Percentiles rank a stretch among this genome's conserved stretches.
phyloP scores from a whole-genome alignment of 1,140 invertebrate species.

The Pogonomyrmex barbatus region DNA sequence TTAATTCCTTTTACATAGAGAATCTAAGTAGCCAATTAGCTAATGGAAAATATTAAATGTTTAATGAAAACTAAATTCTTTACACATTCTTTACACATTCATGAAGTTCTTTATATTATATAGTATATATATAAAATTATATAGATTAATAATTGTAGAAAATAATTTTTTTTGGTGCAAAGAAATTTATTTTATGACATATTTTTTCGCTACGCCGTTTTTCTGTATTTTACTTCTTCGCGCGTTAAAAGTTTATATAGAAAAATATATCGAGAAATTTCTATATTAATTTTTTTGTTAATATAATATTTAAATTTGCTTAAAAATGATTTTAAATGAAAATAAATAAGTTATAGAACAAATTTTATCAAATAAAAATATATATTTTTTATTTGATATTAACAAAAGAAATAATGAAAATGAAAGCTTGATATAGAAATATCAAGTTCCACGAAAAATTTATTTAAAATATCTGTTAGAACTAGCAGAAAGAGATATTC shows the following conservation, averaged over 20 bases:
- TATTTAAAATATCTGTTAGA: neutral
- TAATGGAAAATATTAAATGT: neutral
- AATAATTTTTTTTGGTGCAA: neutral
- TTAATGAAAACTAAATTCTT: conserved; percentile 1
- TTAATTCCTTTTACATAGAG: neutral
- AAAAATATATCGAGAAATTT: neutral
- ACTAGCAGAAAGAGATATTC: neutral
- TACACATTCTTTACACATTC: neutral
- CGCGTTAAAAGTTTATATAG: neutral
- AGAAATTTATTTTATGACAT: neutral
- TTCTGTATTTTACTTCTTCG: neutral
- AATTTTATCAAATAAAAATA: neutral
- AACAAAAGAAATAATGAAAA: neutral
- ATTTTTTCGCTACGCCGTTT: neutral
- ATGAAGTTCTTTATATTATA: neutral
- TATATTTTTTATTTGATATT: conserved; percentile 5
- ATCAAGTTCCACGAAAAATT: neutral
- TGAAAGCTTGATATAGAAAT: neutral
- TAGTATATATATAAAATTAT: neutral
- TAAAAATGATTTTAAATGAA: neutral
- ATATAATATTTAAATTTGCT: neutral
- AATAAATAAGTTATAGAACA: neutral
- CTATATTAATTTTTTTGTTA: neutral
- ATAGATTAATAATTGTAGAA: neutral
- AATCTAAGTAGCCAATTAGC: neutral